A percentile compares a stretch with the other conserved stretches of the same genome.
phyloP scores from a whole-genome alignment of 1,140 invertebrate species.

The Physella acuta region DNA sequence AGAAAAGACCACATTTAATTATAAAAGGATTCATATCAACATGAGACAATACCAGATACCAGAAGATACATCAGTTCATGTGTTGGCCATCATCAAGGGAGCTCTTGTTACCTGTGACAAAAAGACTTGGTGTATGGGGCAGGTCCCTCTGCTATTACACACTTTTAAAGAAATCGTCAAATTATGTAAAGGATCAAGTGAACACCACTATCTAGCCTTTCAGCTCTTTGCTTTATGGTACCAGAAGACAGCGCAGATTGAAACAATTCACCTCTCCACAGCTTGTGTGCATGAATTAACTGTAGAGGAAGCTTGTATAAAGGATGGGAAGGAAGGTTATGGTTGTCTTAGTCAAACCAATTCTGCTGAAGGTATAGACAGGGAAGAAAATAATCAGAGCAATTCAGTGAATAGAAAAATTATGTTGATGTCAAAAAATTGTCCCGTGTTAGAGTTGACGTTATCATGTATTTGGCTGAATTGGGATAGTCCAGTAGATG shows the following conservation, averaged over 20 bases:
- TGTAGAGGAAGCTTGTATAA: too few relatives aligned
- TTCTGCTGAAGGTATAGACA: too few relatives aligned
- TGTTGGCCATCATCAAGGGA: slow-evolving; percentile 12
- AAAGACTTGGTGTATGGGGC: neutral
- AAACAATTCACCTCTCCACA: too few relatives aligned
- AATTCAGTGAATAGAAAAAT: too few relatives aligned
- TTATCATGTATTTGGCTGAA: slow-evolving; percentile 36
- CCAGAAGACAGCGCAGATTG: too few relatives aligned
- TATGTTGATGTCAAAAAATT: neutral
- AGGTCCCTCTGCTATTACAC: slow-evolving; percentile 16
- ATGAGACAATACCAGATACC: neutral
- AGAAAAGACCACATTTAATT: too few relatives aligned
- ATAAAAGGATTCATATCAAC: too few relatives aligned
- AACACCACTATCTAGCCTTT: slow-evolving; percentile 43
- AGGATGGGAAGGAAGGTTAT: too few relatives aligned
- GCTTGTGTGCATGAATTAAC: too few relatives aligned
- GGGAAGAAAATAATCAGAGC: too few relatives aligned
- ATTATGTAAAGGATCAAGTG: slow-evolving; percentile 33
- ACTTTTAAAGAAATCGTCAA: slow-evolving; percentile 27
- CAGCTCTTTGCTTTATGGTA: slow-evolving; percentile 39
- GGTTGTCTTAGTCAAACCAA: too few relatives aligned
- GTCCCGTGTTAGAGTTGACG: slow-evolving; percentile 16
- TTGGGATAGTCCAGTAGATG: slow-evolving; percentile 51
- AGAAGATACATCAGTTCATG: neutral
- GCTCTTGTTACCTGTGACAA: slow-evolving; percentile 7